phyloP scores from a whole-genome alignment of 2,797 vertebrate species.

The Dendrocincla fuliginosa region DNA sequence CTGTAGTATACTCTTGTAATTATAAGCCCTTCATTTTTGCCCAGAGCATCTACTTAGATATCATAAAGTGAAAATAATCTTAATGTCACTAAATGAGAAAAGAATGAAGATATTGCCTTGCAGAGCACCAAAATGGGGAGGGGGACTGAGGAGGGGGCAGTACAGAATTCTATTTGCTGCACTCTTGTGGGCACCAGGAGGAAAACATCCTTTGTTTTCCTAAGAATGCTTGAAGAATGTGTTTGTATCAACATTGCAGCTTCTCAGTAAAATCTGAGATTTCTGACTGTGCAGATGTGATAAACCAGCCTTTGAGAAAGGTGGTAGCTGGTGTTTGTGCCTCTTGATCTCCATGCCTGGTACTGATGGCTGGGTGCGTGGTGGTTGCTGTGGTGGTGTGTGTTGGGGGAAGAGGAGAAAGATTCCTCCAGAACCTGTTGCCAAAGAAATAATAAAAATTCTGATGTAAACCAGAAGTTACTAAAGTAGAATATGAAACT shows the following conservation, averaged over 20 bases:
- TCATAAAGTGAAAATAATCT: not conserved
- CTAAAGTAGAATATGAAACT: not conserved
- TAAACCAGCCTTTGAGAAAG: not conserved
- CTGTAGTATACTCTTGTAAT: not conserved
- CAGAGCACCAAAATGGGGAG: not conserved
- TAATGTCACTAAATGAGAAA: slow-evolving; percentile 18
- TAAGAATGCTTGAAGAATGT: not conserved
- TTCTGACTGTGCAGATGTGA: not conserved
- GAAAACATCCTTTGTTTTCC: not conserved
- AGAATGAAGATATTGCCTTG: not conserved
- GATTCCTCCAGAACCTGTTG: not conserved
- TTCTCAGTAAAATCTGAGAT: not conserved
- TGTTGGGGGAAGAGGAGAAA: not conserved
- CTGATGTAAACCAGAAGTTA: not conserved
- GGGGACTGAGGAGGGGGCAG: not conserved
- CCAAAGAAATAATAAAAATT: not conserved
- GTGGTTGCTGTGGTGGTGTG: not conserved
- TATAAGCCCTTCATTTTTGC: not conserved
- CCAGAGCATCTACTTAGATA: not conserved
- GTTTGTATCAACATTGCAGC: not conserved
- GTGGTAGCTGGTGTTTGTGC: not conserved
- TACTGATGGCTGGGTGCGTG: not conserved
- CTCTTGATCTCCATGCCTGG: not conserved
- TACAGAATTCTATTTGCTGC: not conserved
- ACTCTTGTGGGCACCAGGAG: not conserved